Percentiles rank a stretch among this genome's conserved stretches.
Evolutionary conservation across 2,113 vertebrate genomes (phyloP).

Genomic region (Atractosteus spatula): DNA sequence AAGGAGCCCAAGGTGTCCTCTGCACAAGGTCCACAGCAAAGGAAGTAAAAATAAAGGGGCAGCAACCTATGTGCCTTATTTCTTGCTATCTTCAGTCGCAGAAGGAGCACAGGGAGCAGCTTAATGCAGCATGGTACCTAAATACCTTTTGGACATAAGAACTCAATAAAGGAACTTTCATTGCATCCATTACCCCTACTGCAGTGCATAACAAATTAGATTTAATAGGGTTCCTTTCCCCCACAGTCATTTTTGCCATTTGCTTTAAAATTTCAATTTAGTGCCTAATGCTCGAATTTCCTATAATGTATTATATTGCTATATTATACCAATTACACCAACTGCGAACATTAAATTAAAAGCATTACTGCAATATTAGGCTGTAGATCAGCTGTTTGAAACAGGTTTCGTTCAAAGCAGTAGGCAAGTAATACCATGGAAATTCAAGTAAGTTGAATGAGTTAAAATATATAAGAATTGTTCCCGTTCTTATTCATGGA

Average conservation of each 20-base stretch:
- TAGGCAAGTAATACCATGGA: slow-evolving; percentile 45
- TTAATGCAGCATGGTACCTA: slow-evolving; percentile 77
- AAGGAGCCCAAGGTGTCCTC: slow-evolving; percentile 73
- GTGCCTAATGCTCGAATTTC: slow-evolving; percentile 82
- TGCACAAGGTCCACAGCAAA: slow-evolving; percentile 69
- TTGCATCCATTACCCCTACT: slow-evolving; percentile 89
- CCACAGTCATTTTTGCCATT: slow-evolving; percentile 85
- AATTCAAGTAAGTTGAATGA: neutral
- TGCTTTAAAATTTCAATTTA: slow-evolving; percentile 94
- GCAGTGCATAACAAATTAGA: slow-evolving; percentile 96
- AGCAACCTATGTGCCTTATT: slow-evolving; percentile 73
- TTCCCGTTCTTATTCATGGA: neutral
- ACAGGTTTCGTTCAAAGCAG: slow-evolving; percentile 62
- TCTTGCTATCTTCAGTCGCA: slow-evolving; percentile 73
- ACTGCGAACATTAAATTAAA: slow-evolving; percentile 82
- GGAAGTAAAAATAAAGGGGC: slow-evolving; percentile 74
- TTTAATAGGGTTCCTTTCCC: slow-evolving; percentile 90
- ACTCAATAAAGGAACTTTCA: slow-evolving; percentile 79
- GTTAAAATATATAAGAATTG: neutral
- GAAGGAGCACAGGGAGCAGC: slow-evolving; percentile 63
- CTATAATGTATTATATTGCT: slow-evolving; percentile 80
- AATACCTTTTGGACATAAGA: slow-evolving; percentile 89
- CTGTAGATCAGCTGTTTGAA: slow-evolving; percentile 69
- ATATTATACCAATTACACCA: slow-evolving; percentile 84
- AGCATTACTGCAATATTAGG: slow-evolving; percentile 79